Evolutionary conservation across 1,140 invertebrate genomes (phyloP), one percentile per base, ranked within the genome.

Genomic region (Sminthurides bifidus): DNA sequence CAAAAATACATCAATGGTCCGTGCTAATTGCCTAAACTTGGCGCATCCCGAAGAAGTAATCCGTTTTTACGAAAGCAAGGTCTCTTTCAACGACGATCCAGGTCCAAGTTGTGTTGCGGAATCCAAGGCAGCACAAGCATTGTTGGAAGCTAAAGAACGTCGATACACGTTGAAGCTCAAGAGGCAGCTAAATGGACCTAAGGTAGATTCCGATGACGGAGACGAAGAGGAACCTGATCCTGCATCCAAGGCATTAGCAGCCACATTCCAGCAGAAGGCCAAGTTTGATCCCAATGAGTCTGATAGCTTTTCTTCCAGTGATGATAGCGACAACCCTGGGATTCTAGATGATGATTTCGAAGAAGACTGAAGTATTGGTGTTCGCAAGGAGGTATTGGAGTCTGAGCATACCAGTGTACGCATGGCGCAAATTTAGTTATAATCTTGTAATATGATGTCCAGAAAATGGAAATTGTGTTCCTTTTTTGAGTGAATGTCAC

Each of bases 31-130:
- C 15, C 38, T 56, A 24, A 46, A 48, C 15, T 1, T 0, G 1
- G 38, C 14, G 15, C 43, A 40, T 46, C 44, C 54, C 15, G 45
- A 56, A 30, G 12, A 49, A 29, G 31, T 56, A 15, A 49, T 56
- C 1, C 14, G 15, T 15, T 56, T 50, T 49, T 56, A 56, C 31
- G 26, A 56, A 45, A 10, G 17, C 33, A 19, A 30, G 2, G 10
- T 50, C n/a, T 0, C 23, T n/a, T 30, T 26, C 1, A 24, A n/a
- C 0, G 15, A 15, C 10, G 10, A 29, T 10, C 19, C 17, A 1
- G 29, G 12, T 2, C 8, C 35, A 21, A 24, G 24, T 2, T 33
- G 50, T 40, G 2, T n/a, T 14, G 14, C 38, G 21, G 33, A 14
- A 15, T 10, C 6, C 23, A 38, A 29, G 15, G 54, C 45, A 2